Conservation (phyloP, 2,113 vertebrate species). For the Engystomops pustulosus region DNA sequence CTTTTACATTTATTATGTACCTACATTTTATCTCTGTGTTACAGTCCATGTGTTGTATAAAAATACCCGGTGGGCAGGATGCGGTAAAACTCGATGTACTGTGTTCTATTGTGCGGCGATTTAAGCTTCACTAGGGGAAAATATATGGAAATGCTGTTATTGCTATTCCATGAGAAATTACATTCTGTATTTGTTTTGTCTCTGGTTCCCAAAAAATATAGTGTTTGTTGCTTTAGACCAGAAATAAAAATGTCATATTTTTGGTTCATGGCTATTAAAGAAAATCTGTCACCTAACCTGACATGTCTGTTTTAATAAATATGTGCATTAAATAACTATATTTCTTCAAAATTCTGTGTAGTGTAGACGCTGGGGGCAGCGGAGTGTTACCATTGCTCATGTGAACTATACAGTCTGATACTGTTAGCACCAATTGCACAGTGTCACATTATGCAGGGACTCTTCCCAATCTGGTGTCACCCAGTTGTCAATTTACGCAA, state of each 20-base stretch:
- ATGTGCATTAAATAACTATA: too few relatives aligned
- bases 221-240: background rate
- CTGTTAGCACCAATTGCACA: too few relatives aligned
- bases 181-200: background rate
- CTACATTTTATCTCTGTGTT: slow-evolving; percentile 11
- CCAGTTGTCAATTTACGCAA: too few relatives aligned
- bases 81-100: background rate
- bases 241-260: background rate
- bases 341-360: too few relatives aligned
- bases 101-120: background rate
- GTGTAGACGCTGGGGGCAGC: too few relatives aligned
- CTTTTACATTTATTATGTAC: background rate
- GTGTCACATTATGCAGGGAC: too few relatives aligned
- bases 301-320: too few relatives aligned
- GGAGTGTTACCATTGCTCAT: too few relatives aligned
- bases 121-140: background rate
- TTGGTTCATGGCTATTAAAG: too few relatives aligned
- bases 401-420: too few relatives aligned
- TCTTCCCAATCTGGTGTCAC: too few relatives aligned
- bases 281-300: too few relatives aligned
- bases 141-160: slow-evolving; percentile 5
- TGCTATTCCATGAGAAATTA: background rate
- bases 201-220: background rate
- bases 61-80: background rate
- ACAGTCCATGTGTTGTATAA: slow-evolving; percentile 1